phyloP scores from a whole-genome alignment of 2,113 vertebrate species.

The Seriola dumerili region DNA sequence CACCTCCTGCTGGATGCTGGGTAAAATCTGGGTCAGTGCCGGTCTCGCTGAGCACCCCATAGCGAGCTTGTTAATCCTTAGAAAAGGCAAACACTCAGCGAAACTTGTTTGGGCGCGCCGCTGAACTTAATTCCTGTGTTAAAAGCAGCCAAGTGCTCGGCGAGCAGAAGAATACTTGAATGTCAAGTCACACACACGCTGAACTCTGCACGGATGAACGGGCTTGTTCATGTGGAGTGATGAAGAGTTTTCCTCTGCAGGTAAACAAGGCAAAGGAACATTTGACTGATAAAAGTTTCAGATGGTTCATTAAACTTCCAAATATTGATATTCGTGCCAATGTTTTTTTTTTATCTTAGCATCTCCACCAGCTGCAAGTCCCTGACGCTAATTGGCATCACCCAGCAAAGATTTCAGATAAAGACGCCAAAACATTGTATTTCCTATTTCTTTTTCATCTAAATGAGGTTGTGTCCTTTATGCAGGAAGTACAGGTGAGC shows the following conservation, averaged over 20 bases:
- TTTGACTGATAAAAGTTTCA: neutral
- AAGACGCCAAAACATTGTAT: too few relatives aligned
- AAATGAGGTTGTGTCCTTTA: too few relatives aligned
- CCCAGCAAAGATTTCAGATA: neutral
- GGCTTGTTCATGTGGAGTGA: slow-evolving; percentile 9
- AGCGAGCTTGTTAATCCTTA: slow-evolving; percentile 35
- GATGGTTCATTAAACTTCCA: neutral
- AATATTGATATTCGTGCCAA: neutral
- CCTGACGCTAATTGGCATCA: neutral
- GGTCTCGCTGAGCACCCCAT: neutral
- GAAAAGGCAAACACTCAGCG: slow-evolving; percentile 32
- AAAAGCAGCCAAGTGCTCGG: slow-evolving; percentile 10
- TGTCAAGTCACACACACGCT: slow-evolving; percentile 10
- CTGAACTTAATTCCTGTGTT: slow-evolving; percentile 39
- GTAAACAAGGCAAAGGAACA: neutral
- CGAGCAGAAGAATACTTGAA: slow-evolving; percentile 36
- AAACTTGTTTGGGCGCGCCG: slow-evolving; percentile 43
- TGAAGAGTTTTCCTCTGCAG: neutral
- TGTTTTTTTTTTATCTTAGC: neutral
- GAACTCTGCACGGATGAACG: slow-evolving; percentile 41
- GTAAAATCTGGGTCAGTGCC: slow-evolving; percentile 38
- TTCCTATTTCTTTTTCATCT: neutral
- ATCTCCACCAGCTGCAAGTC: neutral
- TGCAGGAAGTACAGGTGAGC: neutral
- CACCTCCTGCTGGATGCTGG: slow-evolving; percentile 1